Conservation (phyloP, 1,140 invertebrate species). For the Rhopalosiphum padi region DNA sequence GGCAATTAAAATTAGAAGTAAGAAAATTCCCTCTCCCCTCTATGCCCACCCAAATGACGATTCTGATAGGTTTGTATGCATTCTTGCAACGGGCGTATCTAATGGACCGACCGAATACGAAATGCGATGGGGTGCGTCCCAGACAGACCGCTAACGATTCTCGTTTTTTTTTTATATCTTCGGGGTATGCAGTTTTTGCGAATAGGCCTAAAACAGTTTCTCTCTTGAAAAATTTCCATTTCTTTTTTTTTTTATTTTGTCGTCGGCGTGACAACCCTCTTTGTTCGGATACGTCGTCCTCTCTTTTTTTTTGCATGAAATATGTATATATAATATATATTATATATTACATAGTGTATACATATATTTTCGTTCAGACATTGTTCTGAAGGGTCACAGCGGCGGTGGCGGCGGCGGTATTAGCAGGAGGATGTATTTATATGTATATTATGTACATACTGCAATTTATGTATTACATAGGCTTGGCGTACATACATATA, state of each 20-base stretch:
- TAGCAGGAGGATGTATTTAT: neutral
- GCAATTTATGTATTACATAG: neutral
- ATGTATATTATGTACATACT: neutral
- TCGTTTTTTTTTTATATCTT: neutral
- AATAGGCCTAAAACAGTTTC: neutral
- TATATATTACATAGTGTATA: neutral
- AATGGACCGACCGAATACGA: neutral
- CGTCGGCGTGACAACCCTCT: neutral
- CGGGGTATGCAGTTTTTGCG: neutral
- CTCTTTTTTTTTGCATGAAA: neutral
- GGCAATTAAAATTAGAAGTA: neutral
- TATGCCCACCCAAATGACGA: neutral
- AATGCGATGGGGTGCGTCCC: neutral
- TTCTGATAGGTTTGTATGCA: neutral
- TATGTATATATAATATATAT: neutral
- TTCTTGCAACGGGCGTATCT: neutral
- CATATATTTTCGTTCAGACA: neutral
- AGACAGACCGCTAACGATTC: neutral
- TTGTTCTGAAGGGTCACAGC: constrained; percentile 29
- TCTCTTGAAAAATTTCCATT: neutral
- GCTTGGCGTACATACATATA: too few relatives aligned
- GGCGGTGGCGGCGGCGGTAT: neutral
- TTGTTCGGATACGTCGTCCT: neutral
- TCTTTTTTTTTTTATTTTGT: neutral
- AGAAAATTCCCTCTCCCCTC: neutral